Evolutionary conservation across 1,140 invertebrate genomes (phyloP), one percentile per base, ranked within the genome.

Genomic region (Drosophila malerkotliana): DNA sequence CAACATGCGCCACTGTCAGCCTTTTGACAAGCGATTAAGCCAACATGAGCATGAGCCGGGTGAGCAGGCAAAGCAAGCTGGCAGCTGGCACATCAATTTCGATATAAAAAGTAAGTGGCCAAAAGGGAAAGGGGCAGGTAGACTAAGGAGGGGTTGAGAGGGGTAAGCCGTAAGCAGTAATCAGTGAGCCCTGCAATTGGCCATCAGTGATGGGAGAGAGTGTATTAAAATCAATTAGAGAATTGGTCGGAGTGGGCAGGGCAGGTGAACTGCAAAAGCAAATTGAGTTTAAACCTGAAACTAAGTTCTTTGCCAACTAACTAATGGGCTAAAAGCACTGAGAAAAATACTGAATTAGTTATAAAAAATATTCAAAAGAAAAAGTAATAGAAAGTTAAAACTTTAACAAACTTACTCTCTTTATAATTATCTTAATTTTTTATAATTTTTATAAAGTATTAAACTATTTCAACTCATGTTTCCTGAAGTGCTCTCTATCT

Each of bases 1-100:
- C 51, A 34, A 10, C 44, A 47, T 47, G 51, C 45, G 79, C 49
- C 62, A 72, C 68, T 81, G 77, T 68, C 81, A 81, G 81, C 34
- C 75, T 60, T 78, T 85, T 85, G 83, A 88, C 83, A 85, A 66
- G 83, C 74, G 71, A 76, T 87, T 87, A 87, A 82, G 69, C 71
- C 66, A 67, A 76, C 52, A 69, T 52, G 49, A 37, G 49, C 14
- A 24, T 2, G n/a, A 47, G 26, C 26, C 26, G 26, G 26, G 61
- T 30, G 32, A 32, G 32, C 39, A 41, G 58, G 28, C 47, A 47
- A 18, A 21, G 15, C 26, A 39, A 52, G 21, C 48, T 55, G 34
- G 26, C 56, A 58, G 12, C 28, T 66, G 47, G 63, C 47, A 41
- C 48, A 63, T 64, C 59, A 64, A 64, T 52, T 75, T 58, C 32